A percentile compares a stretch with the other conserved stretches of the same genome.
These are phyloP conservation scores for Gymnopithys bicolor DNA, from an alignment of 2,797 vertebrate species.

Conservation along the genomic window DNA sequence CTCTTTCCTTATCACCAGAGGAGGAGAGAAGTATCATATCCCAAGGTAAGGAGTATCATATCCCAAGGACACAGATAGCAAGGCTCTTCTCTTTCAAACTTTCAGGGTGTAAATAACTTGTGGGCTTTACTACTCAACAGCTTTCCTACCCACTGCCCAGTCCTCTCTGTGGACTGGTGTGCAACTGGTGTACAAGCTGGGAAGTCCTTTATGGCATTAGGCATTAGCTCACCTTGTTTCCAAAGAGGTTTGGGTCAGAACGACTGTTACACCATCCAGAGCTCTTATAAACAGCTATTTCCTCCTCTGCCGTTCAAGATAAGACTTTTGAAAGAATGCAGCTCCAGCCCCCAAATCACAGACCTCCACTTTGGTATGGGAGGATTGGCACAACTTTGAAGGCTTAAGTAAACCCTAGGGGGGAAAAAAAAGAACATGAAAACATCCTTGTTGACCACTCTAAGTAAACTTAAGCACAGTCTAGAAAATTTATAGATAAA, in stretches of 20 bases:
- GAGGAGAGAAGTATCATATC: not conserved
- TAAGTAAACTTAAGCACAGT: not conserved
- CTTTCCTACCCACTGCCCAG: not conserved
- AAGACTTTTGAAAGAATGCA: not conserved
- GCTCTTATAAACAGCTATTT: not conserved
- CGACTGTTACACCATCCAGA: rapidly evolving
- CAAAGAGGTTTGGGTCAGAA: not conserved
- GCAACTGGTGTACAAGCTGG: not conserved
- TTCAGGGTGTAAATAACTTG: not conserved
- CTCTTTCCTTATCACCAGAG: not conserved
- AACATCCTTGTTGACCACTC: not conserved
- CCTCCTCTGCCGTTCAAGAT: not conserved
- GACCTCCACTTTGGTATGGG: not conserved
- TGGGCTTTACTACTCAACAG: not conserved
- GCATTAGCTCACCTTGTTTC: not conserved
- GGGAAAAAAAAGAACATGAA: not conserved
- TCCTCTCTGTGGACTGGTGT: rapidly evolving
- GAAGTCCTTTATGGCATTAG: not conserved
- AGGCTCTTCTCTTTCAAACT: not conserved
- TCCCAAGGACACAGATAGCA: not conserved
- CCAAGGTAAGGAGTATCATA: not conserved
- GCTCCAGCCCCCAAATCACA: not conserved
- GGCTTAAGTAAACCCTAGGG: not conserved
- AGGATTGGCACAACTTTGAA: not conserved
- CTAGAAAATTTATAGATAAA: not conserved